These are phyloP conservation scores for Ailurus styani DNA, from an alignment of 2,113 vertebrate species.

Conservation along the genomic window DNA sequence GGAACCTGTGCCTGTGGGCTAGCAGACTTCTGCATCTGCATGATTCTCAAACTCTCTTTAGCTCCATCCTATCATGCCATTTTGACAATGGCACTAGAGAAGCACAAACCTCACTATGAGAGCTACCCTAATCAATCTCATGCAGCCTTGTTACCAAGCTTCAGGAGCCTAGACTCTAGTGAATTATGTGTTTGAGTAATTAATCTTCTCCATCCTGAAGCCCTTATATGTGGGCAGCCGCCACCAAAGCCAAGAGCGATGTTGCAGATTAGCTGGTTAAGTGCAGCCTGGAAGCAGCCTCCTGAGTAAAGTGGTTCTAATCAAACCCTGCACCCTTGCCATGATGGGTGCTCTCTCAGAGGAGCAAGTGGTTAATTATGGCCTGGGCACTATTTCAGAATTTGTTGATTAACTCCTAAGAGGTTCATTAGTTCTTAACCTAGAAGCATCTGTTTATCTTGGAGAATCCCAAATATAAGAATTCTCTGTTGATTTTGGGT, in stretches of 20 bases:
- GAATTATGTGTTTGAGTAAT: conserved; percentile 11
- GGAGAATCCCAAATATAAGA: not conserved
- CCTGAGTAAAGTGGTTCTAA: not conserved
- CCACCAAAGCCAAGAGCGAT: not conserved
- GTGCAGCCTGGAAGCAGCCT: conserved; percentile 18
- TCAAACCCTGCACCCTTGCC: not conserved
- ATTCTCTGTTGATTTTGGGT: not conserved
- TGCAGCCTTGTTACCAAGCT: not conserved
- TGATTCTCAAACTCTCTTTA: not conserved
- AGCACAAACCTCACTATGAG: not conserved
- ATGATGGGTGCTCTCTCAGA: not conserved
- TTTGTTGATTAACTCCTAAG: not conserved
- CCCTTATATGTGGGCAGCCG: not conserved
- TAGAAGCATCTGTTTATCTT: not conserved
- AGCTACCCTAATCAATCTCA: conserved; percentile 17
- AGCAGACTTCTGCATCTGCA: not conserved
- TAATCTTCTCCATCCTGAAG: conserved; percentile 28
- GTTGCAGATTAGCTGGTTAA: conserved; percentile 38
- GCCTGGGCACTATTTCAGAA: not conserved
- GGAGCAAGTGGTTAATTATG: not conserved
- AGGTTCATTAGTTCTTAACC: not conserved
- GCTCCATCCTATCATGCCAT: not conserved
- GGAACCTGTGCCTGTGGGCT: not conserved
- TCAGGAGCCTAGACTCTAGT: not conserved
- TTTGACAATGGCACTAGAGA: not conserved